Base-by-base conservation (phyloP, 2,797 vertebrate species). In the Ptychadena robeensis region DNA sequence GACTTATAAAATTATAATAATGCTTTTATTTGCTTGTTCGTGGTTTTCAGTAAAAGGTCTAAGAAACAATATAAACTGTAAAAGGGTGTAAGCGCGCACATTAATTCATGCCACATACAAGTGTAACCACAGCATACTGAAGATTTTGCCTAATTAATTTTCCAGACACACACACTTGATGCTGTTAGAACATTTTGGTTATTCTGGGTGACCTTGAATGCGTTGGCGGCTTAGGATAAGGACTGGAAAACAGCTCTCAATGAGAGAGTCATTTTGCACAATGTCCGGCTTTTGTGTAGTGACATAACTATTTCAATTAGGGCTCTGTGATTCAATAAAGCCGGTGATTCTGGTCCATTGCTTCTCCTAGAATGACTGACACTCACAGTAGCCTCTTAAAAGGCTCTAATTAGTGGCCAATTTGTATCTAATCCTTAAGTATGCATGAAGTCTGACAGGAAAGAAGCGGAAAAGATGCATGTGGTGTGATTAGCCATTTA, bases 201-300 rank as follows among this genome's bases (percentile, higher is more conserved):
- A 76, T 85, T 85, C 63, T 80, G 25, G 75, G 72, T 85, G 83
- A 85, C 83, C 83, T 85, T 85, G 83, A 85, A 81, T 81, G 65
- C 25, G 31, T 53, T 38, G 38, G 25, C 37, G 61, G 63, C 28
- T 38, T 11, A 66, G 65, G 57, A 22, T 68, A 69, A 59, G 71
- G 34, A 71, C 44, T 40, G 72, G 34, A 44, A 75, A 69, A 85
- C 44, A 74, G 77, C 77, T 80, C 71, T 85, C 64, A 63, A 48
- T 67, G 70, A 80, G 44, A 80, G 68, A 70, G 37, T 73, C 25
- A 71, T 84, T 75, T 70, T 80, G 53, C 78, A 81, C 14, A 80
- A 76, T 70, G 71, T 70, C 78, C 66, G 28, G 44, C 64, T 61
- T 84, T 80, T 84, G 48, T 81, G 76, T 65, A 75, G n/a, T 65